Percentiles rank a stretch among this genome's conserved stretches.
Conservation (phyloP, 1,140 invertebrate genomes). For the Leptinotarsa undecemlineata region DNA sequence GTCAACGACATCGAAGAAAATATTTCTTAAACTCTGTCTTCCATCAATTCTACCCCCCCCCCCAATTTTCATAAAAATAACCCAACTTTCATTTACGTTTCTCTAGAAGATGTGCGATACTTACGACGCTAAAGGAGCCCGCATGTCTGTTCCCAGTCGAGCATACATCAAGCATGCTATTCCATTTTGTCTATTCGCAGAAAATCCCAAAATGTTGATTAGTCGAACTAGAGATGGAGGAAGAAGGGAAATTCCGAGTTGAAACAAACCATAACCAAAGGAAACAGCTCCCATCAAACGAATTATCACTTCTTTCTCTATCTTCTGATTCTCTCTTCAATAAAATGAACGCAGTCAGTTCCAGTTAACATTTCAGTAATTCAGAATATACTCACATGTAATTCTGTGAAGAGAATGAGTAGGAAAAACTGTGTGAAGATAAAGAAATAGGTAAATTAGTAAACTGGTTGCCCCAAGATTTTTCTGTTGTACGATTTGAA, state of each 20-base stretch:
- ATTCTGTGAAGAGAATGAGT: constrained; percentile 5
- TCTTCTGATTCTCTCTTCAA: constrained; percentile 20
- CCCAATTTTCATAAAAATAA: no score
- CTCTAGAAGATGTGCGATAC: constrained; percentile 36
- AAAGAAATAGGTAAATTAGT: constrained; percentile 22
- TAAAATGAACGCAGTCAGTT: neutral
- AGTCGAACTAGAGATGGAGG: constrained; percentile 70
- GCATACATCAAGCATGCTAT: constrained; percentile 68
- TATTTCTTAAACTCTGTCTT: no score
- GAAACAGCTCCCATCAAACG: constrained; percentile 71
- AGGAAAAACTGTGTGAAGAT: constrained; percentile 23
- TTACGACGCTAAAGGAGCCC: constrained; percentile 72
- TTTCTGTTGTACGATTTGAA: constrained; percentile 21
- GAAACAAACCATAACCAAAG: constrained; percentile 76
- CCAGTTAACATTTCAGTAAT: neutral
- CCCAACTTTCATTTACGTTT: no score
- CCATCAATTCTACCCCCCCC: no score
- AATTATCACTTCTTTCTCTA: constrained; percentile 57
- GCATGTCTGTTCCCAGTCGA: constrained; percentile 69
- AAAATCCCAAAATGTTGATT: constrained; percentile 74
- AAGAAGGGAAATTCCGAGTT: constrained; percentile 70
- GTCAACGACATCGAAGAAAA: no score
- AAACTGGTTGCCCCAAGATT: constrained; percentile 27
- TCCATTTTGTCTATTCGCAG: constrained; percentile 67
- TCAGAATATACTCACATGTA: constrained; percentile 27